These are phyloP conservation scores for Malthinus seriepunctatus DNA, from an alignment of 2,888 invertebrate species.

Conservation along the genomic window DNA sequence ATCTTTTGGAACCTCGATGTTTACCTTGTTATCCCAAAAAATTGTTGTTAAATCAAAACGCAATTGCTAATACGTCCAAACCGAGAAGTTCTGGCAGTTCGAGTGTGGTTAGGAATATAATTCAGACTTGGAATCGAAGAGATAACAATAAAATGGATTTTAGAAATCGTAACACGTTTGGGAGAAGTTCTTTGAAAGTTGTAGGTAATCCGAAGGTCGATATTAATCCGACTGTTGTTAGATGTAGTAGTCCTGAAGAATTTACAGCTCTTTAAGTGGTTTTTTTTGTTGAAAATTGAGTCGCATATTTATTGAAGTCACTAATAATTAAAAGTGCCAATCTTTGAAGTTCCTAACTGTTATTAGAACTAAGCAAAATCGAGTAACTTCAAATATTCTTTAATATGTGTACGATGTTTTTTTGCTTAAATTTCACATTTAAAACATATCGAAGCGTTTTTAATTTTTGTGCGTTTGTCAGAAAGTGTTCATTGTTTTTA, in stretches of 20 bases:
- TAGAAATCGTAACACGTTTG: constrained; percentile 43
- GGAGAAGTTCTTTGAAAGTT: constrained; percentile 50
- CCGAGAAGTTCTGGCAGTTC: constrained; percentile 7
- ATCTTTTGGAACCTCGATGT: neutral
- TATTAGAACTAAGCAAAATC: too few relatives aligned
- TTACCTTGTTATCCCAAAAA: neutral
- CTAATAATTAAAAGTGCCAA: too few relatives aligned
- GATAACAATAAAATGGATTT: constrained; percentile 42
- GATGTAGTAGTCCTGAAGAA: constrained; percentile 38
- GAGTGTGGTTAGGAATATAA: constrained; percentile 50
- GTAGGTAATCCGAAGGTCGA: constrained; percentile 43
- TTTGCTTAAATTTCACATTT: too few relatives aligned
- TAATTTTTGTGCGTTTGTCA: too few relatives aligned
- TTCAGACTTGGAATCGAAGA: constrained; percentile 50
- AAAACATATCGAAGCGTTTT: too few relatives aligned
- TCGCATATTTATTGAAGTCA: too few relatives aligned
- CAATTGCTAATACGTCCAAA: neutral
- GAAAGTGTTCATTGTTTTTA: too few relatives aligned
- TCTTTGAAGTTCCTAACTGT: too few relatives aligned
- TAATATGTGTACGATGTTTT: too few relatives aligned
- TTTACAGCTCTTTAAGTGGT: constrained; percentile 40
- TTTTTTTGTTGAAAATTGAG: neutral
- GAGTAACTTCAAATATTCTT: too few relatives aligned
- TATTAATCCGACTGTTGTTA: constrained; percentile 22
- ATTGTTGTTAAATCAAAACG: neutral